phyloP scores from a whole-genome alignment of 2,113 vertebrate genomes.

The Columba janthina region DNA sequence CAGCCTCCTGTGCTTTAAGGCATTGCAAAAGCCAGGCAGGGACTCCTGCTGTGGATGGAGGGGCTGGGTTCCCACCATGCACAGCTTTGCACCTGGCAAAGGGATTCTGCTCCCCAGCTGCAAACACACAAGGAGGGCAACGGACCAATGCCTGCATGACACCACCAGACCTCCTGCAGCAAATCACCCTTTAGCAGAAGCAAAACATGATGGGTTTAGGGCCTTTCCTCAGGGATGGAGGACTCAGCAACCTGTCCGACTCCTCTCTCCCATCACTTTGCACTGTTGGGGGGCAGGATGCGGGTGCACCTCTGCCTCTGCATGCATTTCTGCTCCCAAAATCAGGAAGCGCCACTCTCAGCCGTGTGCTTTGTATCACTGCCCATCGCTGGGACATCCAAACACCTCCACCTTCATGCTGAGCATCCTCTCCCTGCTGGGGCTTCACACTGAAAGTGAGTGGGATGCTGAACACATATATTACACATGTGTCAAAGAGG shows the following conservation, averaged over 20 bases:
- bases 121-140: rapidly evolving
- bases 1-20: background rate
- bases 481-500: background rate
- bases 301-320: background rate
- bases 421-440: background rate
- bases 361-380: background rate
- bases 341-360: background rate
- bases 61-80: no score
- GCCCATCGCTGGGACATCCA: background rate
- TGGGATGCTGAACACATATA: background rate
- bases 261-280: background rate
- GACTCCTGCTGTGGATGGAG: background rate
- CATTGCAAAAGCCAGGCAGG: background rate
- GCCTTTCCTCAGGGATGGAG: background rate
- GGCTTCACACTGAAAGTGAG: background rate
- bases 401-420: background rate
- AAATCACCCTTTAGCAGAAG: background rate
- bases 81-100: background rate
- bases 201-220: background rate
- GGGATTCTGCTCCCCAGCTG: background rate
- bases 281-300: rapidly evolving
- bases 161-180: background rate
- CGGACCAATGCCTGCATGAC: rapidly evolving
- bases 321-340: background rate
- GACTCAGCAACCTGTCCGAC: background rate